These are phyloP conservation scores for Eueremaeus valkanovi DNA, from an alignment of 2,888 invertebrate species.

Conservation along the genomic window DNA sequence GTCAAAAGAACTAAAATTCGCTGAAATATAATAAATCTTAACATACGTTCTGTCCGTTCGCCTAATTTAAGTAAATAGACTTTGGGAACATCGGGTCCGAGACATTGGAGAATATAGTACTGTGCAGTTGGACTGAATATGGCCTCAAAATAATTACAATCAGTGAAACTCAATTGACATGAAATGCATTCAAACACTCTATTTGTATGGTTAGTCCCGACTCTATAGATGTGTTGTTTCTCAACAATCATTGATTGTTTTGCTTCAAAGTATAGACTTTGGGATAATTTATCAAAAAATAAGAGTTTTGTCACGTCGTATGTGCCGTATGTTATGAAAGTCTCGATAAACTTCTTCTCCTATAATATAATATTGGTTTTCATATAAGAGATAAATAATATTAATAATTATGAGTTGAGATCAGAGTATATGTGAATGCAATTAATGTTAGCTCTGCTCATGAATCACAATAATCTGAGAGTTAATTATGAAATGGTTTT, in stretches of 20 bases:
- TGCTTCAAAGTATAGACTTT: slow-evolving; percentile 41
- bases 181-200: slow-evolving; percentile 28
- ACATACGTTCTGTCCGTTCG: background rate
- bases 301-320: slow-evolving; percentile 45
- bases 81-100: slow-evolving; percentile 79
- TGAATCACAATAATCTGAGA: background rate
- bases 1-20: background rate
- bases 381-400: no score
- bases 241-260: slow-evolving; percentile 6
- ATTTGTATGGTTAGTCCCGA: background rate
- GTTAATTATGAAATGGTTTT: background rate
- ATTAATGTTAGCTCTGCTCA: background rate
- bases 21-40: background rate
- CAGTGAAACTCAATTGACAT: slow-evolving; percentile 10
- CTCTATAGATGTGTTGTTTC: slow-evolving; percentile 18
- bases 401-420: no score
- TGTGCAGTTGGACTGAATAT: slow-evolving; percentile 57
- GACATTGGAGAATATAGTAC: slow-evolving; percentile 81
- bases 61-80: slow-evolving; percentile 21
- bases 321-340: slow-evolving; percentile 43
- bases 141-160: slow-evolving; percentile 29
- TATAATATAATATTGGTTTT: background rate
- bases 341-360: slow-evolving; percentile 2
- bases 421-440: background rate
- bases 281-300: slow-evolving; percentile 41